Percentiles rank a stretch among this genome's conserved stretches.
phyloP scores from a whole-genome alignment of 2,888 invertebrate genomes.

The Drosophila paramelanica region DNA sequence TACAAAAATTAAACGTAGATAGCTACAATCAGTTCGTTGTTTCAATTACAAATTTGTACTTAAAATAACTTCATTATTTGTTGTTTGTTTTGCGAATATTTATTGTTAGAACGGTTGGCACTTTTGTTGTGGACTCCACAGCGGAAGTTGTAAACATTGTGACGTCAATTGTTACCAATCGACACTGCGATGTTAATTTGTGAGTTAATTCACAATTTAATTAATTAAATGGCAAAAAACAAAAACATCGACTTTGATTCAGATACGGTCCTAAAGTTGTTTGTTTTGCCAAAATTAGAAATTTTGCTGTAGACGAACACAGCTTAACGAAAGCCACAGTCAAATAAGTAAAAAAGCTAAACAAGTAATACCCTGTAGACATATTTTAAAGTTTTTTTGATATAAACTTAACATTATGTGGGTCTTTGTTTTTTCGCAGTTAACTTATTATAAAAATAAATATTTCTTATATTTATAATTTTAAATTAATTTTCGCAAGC shows the following conservation, averaged over 20 bases:
- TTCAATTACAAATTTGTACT: too few species aligned
- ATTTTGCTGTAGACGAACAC: background rate
- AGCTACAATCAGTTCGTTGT: too few species aligned
- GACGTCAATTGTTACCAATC: slow-evolving; percentile 56
- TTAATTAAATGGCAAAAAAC: slow-evolving; percentile 29
- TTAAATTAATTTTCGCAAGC: too few species aligned
- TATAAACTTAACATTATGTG: too few species aligned
- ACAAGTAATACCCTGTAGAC: background rate
- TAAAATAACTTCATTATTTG: too few species aligned
- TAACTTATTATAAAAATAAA: background rate
- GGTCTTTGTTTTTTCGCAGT: background rate
- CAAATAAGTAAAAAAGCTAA: too few species aligned
- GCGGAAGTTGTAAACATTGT: slow-evolving; percentile 42
- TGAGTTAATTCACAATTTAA: slow-evolving; percentile 58
- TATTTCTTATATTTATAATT: too few species aligned
- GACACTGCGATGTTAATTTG: slow-evolving; percentile 52
- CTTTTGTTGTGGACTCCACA: slow-evolving; percentile 7
- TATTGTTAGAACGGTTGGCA: background rate
- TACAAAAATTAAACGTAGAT: too few species aligned
- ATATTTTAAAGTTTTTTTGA: background rate
- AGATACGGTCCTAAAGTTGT: background rate
- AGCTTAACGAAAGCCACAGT: background rate
- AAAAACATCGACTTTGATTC: slow-evolving; percentile 17
- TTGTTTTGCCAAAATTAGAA: slow-evolving; percentile 1
- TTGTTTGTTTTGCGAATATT: background rate